Conservation (phyloP, 2,113 vertebrate species). For the Poecilia latipinna region DNA sequence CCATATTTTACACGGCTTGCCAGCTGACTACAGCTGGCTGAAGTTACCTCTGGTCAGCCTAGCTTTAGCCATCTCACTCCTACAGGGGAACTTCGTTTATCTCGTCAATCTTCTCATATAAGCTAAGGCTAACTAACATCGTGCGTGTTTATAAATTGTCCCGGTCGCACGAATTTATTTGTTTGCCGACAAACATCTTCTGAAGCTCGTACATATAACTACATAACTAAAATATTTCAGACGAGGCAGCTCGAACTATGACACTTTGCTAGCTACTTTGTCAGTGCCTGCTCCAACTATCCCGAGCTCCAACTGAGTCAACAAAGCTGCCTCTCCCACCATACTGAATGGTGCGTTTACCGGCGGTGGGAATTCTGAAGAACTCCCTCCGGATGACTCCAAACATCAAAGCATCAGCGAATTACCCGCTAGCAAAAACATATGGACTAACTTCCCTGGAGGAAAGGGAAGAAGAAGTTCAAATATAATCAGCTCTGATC, state of each 20-base stretch:
- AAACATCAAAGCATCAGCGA: background rate
- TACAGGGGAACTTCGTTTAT: constrained; percentile 55
- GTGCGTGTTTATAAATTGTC: background rate
- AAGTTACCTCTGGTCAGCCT: constrained; percentile 22
- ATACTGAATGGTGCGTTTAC: constrained; percentile 26
- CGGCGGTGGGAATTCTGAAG: constrained; percentile 6
- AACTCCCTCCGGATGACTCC: too few relatives aligned
- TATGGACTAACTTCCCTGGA: too few relatives aligned
- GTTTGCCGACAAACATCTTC: background rate
- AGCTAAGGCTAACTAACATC: constrained; percentile 30
- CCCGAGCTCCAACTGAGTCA: constrained; percentile 39
- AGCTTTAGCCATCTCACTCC: constrained; percentile 41
- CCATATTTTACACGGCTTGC: constrained; percentile 22
- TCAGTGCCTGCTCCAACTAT: constrained; percentile 9
- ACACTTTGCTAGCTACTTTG: constrained; percentile 10
- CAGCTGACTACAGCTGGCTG: constrained; percentile 22
- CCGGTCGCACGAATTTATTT: background rate
- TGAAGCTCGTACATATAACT: background rate
- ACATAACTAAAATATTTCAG: constrained; percentile 38
- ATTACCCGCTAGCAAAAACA: background rate
- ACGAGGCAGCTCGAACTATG: constrained; percentile 12
- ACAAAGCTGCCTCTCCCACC: constrained; percentile 62
- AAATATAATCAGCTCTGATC: too few relatives aligned
- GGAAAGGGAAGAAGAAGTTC: too few relatives aligned
- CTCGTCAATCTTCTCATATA: constrained; percentile 55